Percentiles rank a stretch among this genome's conserved stretches.
phyloP scores from a whole-genome alignment of 2,888 invertebrate genomes.

The Eubasilissa splendida region DNA sequence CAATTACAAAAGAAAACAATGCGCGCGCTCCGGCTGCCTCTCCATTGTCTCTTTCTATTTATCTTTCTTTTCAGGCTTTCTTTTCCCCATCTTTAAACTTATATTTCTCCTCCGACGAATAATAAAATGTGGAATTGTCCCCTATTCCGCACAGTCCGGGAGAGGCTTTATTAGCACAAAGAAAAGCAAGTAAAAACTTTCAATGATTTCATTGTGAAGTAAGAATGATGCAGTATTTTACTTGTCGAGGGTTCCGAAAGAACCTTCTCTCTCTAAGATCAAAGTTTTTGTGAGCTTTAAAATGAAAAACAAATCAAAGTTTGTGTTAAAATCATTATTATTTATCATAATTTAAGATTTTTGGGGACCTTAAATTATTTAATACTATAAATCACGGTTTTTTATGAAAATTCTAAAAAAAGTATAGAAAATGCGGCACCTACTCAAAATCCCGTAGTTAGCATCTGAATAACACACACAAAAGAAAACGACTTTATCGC shows the following conservation, averaged over 20 bases:
- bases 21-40: conserved; percentile 45
- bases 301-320: too few relatives aligned
- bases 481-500: too few relatives aligned
- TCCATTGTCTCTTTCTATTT: conserved; percentile 50
- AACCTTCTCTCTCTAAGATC: background rate
- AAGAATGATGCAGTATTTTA: conserved; percentile 24
- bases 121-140: conserved; percentile 38
- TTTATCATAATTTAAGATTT: too few relatives aligned
- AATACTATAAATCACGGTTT: too few relatives aligned
- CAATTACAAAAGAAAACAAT: conserved; percentile 59
- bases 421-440: too few relatives aligned
- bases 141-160: conserved; percentile 11
- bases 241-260: background rate
- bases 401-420: too few relatives aligned
- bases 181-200: conserved; percentile 11
- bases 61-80: conserved; percentile 47
- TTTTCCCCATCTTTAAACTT: conserved; percentile 46
- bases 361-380: too few relatives aligned
- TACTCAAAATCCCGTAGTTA: too few relatives aligned
- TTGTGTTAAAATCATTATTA: too few relatives aligned
- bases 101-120: conserved; percentile 35
- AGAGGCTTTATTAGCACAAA: conserved; percentile 28
- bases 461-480: too few relatives aligned
- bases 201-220: conserved; percentile 19
- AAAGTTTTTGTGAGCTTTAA: too few relatives aligned